Base-by-base conservation (phyloP, 2,113 vertebrate genomes). In the Shinisaurus crocodilurus region DNA sequence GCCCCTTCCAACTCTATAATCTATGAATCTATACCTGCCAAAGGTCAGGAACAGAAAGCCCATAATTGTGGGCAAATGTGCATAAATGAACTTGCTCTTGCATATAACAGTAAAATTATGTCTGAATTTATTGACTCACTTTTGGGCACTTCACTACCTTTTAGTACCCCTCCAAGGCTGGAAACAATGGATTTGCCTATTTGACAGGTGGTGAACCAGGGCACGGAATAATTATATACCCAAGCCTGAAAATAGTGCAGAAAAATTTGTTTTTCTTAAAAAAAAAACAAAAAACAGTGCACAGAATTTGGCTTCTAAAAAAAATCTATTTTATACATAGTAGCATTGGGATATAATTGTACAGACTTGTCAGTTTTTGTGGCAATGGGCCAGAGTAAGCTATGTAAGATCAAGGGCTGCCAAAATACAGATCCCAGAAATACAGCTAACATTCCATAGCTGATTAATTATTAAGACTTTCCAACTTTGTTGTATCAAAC, bases 381-480 rank as follows among this genome's bases (percentile, higher is more conserved):
- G 67, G 77, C 45, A 54, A 54, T 40, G 5, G 57, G 54, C 81
- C 70, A 75, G 23, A 27, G 37, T 23, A 65, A 83, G 40, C 37
- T 12, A 75, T 37, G n/a, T 57, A 43, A 20, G 18, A 74, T 57
- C n/a, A 89, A 83, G 25, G 32, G 25, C 40, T 85, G 72, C 72
- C 57, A 77, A 72, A 50, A 85, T 37, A 65, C 40, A 84, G 60
- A 32, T 50, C n/a, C 37, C 34, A 16, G 48, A 77, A 77, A 45
- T 63, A 57, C 32, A 63, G 23, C 32, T 45, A 84, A 76, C 32
- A 85, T 37, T 75, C 72, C 34, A 72, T 63, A 32, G 32, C 32
- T 67, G 34, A 85, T 76, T 76, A 84, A 84, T 84, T 76, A 89
- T 84, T 75, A n/a, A 89, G 69, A 37, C 40, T 60, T 83, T 89